These are phyloP conservation scores for Nyctibius bracteatus DNA, from an alignment of 2,113 vertebrate genomes.

Conservation along the genomic window DNA sequence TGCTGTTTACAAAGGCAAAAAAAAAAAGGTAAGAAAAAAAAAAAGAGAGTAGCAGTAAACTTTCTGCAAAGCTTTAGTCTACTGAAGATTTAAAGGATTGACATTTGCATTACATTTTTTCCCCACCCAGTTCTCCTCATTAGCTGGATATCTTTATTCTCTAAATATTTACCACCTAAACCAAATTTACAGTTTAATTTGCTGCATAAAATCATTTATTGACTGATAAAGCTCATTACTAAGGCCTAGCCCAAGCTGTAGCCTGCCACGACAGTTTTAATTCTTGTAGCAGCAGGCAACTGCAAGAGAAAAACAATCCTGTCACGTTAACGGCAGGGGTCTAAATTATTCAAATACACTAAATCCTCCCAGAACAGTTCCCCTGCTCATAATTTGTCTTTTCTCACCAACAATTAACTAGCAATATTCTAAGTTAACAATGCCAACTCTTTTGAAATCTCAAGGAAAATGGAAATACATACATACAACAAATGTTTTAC, in stretches of 20 bases:
- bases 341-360: slow-evolving; percentile 99
- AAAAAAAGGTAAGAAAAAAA: not conserved
- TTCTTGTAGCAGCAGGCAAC: slow-evolving; percentile 91
- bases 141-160: slow-evolving; percentile 83
- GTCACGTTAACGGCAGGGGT: slow-evolving; percentile 91
- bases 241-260: slow-evolving; percentile 78
- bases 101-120: slow-evolving; percentile 72
- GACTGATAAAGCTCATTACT: slow-evolving; percentile 92
- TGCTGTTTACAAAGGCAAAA: slow-evolving; percentile 29
- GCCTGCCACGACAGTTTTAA: slow-evolving; percentile 82
- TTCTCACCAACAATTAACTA: slow-evolving; percentile 92
- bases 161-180: slow-evolving; percentile 86
- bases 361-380: slow-evolving; percentile 90
- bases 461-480: slow-evolving; percentile 30
- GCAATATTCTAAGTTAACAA: slow-evolving; percentile 94
- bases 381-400: slow-evolving; percentile 96
- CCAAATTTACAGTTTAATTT: slow-evolving; percentile 88
- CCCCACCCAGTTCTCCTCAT: slow-evolving; percentile 72
- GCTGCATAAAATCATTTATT: slow-evolving; percentile 87
- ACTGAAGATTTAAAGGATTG: slow-evolving; percentile 78
- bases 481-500: not conserved
- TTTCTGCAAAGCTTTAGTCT: slow-evolving; percentile 56
- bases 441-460: slow-evolving; percentile 86
- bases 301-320: slow-evolving; percentile 94
- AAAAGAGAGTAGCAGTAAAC: slow-evolving; percentile 47